Evolutionary conservation across 2,888 invertebrate genomes (phyloP).

Genomic region (Nesidiocoris tenuis): DNA sequence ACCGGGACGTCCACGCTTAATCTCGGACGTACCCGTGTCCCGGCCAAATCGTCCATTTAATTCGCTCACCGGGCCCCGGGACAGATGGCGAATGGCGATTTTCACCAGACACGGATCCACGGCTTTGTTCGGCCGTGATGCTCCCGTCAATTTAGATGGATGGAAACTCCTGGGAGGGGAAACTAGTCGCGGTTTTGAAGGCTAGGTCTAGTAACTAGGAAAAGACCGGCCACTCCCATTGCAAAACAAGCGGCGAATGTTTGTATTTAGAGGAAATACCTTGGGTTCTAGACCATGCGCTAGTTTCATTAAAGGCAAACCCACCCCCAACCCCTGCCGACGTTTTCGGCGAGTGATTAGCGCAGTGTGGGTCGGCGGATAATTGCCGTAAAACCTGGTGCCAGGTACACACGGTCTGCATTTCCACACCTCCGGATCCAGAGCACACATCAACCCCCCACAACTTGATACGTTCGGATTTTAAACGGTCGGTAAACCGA

Average conservation of each 20-base stretch:
- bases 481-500: background rate
- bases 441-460: background rate
- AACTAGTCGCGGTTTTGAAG: background rate
- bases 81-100: constrained; percentile 6
- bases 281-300: constrained; percentile 6
- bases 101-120: background rate
- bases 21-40: constrained; percentile 29
- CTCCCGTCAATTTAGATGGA: constrained; percentile 35
- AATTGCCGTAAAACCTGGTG: constrained; percentile 37
- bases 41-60: constrained; percentile 35
- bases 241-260: constrained; percentile 11
- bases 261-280: constrained; percentile 31
- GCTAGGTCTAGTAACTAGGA: background rate
- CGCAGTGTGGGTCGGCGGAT: constrained; percentile 15
- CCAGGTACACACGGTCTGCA: constrained; percentile 26
- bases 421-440: background rate
- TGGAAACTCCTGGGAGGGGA: constrained; percentile 3
- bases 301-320: constrained; percentile 34
- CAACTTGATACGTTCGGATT: background rate
- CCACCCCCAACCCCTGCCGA: constrained; percentile 9
- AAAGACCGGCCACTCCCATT: background rate
- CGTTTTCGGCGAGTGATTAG: constrained; percentile 32
- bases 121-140: constrained; percentile 28
- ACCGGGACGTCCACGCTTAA: constrained; percentile 13
- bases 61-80: background rate